Percentiles rank a stretch among this genome's conserved stretches.
Evolutionary conservation across 2,797 vertebrate species (phyloP).

Genomic region (Pristis pectinata): DNA sequence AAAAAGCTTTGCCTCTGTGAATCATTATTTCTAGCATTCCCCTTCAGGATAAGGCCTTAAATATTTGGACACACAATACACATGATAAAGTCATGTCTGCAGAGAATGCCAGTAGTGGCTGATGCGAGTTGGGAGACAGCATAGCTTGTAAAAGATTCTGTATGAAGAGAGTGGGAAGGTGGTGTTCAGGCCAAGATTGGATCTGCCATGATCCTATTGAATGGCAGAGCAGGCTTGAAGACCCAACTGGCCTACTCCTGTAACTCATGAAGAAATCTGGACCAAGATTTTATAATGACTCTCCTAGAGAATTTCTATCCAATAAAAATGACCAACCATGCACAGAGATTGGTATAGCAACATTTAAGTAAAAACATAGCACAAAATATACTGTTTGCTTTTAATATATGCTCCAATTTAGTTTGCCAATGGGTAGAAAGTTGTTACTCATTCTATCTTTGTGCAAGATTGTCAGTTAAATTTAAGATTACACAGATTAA

Average conservation of each 20-base stretch:
- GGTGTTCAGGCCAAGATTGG: too few species aligned
- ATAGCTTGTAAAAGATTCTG: not conserved
- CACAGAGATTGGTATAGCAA: too few species aligned
- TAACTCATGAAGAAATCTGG: not conserved
- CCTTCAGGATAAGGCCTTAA: not conserved
- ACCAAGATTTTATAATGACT: not conserved
- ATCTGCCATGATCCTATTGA: too few species aligned
- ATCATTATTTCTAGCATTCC: not conserved
- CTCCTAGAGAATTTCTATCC: not conserved
- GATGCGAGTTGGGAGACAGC: not conserved
- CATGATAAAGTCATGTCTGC: not conserved
- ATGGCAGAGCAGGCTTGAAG: too few species aligned
- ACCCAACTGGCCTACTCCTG: too few species aligned
- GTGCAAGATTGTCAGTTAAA: not conserved
- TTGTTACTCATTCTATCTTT: not conserved
- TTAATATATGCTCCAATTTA: not conserved
- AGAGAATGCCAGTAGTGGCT: not conserved
- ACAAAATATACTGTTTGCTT: not conserved
- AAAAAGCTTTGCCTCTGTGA: not conserved
- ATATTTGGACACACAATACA: not conserved
- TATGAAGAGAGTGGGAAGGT: too few species aligned
- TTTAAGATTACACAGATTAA: not conserved
- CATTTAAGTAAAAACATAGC: not conserved
- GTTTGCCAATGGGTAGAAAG: not conserved
- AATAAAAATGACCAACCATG: not conserved